Base-by-base conservation (phyloP, 64 coral and sea anemone species). In the Acropora tenuis region DNA sequence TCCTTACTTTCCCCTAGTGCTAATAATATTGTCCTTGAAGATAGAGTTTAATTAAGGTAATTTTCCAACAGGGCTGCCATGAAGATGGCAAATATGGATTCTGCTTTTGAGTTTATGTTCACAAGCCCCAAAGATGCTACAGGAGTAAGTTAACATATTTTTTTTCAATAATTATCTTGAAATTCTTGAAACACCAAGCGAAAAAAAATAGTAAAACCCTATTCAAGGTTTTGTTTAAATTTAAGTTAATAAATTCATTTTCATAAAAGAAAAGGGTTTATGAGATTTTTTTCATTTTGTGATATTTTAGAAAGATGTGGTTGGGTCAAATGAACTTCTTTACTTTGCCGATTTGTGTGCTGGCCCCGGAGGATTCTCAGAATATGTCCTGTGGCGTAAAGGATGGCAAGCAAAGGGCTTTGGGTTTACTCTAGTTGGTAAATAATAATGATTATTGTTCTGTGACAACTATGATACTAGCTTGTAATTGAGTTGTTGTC, bases 31-130 rank as follows among this genome's bases (percentile, higher is more conserved):
- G 16, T 61, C 16, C 16, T 63, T 55, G 52, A 55, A 55, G 9
- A 30, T 30, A 30, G 30, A 30, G 52, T 55, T 63, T 63, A 8
- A 16, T 63, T 1, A 13, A 17, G 41, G 3, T 57, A 7, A 17
- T 60, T 74, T 6, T 48, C 47, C 59, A 67, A 42, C 66, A 98
- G 96, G 80, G 97, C 97, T 86, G 97, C 97, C 8, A 95, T 99
- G 83, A 99, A 99, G 75, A 99, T 99, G 97, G 97, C 94, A 13
- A 99, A 99, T 65, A 93, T 99, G 65, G 97, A 99, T 81, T 88
- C 94, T 49, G 97, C 94, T 57, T 99, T 99, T 96, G 91, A 96
- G 85, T 99, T 99, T 78, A 99, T 99, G 94, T 96, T 99, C 84
- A 96, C 97, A 6, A 94, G 45, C 78, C 97, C 97, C 17, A 96